Percentiles rank a stretch among this genome's conserved stretches.
Conservation (phyloP, 2,797 vertebrate species). For the Hylomyscus alleni region DNA sequence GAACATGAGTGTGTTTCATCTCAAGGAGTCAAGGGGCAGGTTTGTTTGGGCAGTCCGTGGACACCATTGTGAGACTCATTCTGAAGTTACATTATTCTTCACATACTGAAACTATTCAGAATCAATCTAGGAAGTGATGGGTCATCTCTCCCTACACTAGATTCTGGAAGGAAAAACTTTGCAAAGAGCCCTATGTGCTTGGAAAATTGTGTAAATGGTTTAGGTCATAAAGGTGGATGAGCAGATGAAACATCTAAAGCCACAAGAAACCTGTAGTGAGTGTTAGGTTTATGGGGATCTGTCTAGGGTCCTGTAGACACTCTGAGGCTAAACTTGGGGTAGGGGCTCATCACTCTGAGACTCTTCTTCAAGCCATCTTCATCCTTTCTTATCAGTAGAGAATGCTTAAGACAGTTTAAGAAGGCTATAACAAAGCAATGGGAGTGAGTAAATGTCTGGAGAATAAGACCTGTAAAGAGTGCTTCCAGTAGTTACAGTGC, state of each 20-base stretch:
- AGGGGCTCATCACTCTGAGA: background rate
- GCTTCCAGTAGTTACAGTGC: background rate
- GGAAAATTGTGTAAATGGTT: background rate
- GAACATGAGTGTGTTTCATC: background rate
- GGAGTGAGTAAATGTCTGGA: background rate
- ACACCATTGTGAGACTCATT: background rate
- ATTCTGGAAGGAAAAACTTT: background rate
- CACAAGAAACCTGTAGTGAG: background rate
- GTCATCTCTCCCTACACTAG: background rate
- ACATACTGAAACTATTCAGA: background rate
- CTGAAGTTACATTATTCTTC: background rate
- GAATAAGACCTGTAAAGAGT: background rate
- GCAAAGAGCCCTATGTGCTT: background rate
- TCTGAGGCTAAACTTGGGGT: background rate
- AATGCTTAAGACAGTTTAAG: background rate
- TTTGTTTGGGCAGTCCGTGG: background rate
- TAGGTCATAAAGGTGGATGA: background rate
- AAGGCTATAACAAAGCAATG: background rate
- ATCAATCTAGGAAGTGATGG: background rate
- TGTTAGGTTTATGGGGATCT: background rate
- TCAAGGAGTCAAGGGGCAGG: background rate
- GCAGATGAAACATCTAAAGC: background rate
- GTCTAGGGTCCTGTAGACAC: background rate
- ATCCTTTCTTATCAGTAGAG: rapidly evolving
- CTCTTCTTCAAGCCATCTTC: background rate